phyloP scores from a whole-genome alignment of 2,888 invertebrate species.

The Deroplatys truncata region DNA sequence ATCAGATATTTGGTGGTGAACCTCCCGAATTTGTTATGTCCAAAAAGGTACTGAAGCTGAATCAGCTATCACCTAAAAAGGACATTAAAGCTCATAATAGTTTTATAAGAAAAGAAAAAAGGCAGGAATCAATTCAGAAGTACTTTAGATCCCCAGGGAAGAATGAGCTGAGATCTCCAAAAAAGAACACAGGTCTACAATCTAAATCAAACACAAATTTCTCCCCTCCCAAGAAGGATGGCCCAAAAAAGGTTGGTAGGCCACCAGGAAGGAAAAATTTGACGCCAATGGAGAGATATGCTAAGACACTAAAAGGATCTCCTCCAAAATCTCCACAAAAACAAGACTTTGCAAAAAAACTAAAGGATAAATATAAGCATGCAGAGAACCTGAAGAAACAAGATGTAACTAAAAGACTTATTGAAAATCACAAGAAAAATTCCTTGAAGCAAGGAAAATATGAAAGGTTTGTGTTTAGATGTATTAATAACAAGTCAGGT shows the following conservation, averaged over 20 bases:
- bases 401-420: slow-evolving; percentile 17
- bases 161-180: not conserved
- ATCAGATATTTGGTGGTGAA: slow-evolving; percentile 76
- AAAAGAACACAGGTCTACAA: slow-evolving; percentile 13
- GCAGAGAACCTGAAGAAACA: not conserved
- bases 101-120: slow-evolving; percentile 18
- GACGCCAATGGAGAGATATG: not conserved
- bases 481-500: not conserved
- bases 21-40: slow-evolving; percentile 60
- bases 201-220: not conserved
- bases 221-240: not conserved
- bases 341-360: slow-evolving; percentile 24
- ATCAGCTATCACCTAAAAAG: not conserved
- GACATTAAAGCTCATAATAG: slow-evolving; percentile 1
- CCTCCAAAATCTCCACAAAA: slow-evolving; percentile 21
- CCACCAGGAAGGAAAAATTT: not conserved
- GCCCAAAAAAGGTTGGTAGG: not conserved
- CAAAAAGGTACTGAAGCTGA: slow-evolving; percentile 17
- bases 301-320: slow-evolving; percentile 10
- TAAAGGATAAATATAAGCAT: slow-evolving; percentile 27
- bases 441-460: not conserved
- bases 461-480: not conserved
- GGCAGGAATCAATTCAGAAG: slow-evolving; percentile 27
- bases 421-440: slow-evolving; percentile 40
- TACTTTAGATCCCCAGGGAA: slow-evolving; percentile 24